Base-by-base conservation (phyloP, 2,888 invertebrate genomes). In the Ochropleura plecta region DNA sequence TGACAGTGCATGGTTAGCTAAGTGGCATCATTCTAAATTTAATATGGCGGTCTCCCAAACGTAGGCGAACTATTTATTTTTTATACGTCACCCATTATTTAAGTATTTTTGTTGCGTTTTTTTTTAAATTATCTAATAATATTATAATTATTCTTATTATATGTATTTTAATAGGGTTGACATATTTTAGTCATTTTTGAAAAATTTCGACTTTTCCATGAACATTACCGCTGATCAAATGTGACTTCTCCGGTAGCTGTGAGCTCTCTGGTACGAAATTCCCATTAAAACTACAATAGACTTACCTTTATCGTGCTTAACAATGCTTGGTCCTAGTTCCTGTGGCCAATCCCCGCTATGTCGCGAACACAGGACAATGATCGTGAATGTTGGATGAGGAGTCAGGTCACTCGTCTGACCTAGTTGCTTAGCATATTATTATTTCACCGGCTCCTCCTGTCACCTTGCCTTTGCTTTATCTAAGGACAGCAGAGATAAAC, bases 301-400 rank as follows among this genome's bases (percentile, higher is more conserved):
- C 12, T 48, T 59, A 60, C 51, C 16, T 30, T 7, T 20, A 20
- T 40, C 9, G 0, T 46, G 4, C 14, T 53, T 30, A 72, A 65
- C 60, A 57, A 18, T 63, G 55, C 48, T 40, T 62, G 20, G 14
- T 44, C 10, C 12, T 20, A 48, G 55, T 67, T 70, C 65, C 44
- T 46, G 59, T 53, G 66, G 57, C 65, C 51, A 72, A 73, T 57
- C 20, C 30, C 20, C 18, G 20, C 5, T 20, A n/a, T 64, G 70
- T 69, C 73, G n/a, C 42, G 18, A 46, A 10, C 69, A 62, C 60
- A 65, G 70, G 76, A 89, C 90, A 90, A 86, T 85, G 75, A 86
- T 86, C 88, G 70, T 90, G 87, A 92, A 91, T 91, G 85, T 85
- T 89, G 84, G 83, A 91, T 92, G 91, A 89, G 84, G 65, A 71